These are phyloP conservation scores for Lepidochitona cinerea DNA, from an alignment of 2,888 invertebrate species.

Conservation along the genomic window DNA sequence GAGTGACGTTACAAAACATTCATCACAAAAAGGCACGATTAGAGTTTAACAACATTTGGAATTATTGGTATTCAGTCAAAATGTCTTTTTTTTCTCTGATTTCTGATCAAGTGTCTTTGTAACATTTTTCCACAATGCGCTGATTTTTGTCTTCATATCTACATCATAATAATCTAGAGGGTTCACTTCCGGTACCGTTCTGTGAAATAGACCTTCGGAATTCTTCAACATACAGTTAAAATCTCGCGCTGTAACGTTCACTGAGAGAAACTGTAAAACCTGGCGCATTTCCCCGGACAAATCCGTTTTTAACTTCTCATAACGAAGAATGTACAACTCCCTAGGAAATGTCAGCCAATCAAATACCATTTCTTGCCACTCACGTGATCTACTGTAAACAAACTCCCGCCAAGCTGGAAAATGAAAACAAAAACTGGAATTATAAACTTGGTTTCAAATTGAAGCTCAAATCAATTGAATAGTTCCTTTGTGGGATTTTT, in stretches of 20 bases:
- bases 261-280: constrained; percentile 28
- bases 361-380: constrained; percentile 31
- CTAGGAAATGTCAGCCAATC: constrained; percentile 40
- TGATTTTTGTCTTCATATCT: not conserved
- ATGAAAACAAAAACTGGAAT: not conserved
- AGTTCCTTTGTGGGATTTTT: too few species aligned
- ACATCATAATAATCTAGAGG: not conserved
- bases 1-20: too few species aligned
- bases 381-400: constrained; percentile 10
- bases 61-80: too few species aligned
- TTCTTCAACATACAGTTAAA: constrained; percentile 31
- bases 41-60: too few species aligned
- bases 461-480: too few species aligned
- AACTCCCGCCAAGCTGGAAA: constrained; percentile 36
- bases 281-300: constrained; percentile 15
- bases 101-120: too few species aligned
- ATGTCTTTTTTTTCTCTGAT: too few species aligned
- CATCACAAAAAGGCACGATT: too few species aligned
- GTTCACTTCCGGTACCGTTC: not conserved
- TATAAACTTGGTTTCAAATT: too few species aligned
- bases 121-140: not conserved
- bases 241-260: constrained; percentile 17
- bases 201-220: constrained; percentile 15
- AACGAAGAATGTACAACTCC: constrained; percentile 28
- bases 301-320: constrained; percentile 23